A percentile compares a stretch with the other conserved stretches of the same genome.
Evolutionary conservation across 2,797 vertebrate species (phyloP).

Genomic region (Botia kubotai): DNA sequence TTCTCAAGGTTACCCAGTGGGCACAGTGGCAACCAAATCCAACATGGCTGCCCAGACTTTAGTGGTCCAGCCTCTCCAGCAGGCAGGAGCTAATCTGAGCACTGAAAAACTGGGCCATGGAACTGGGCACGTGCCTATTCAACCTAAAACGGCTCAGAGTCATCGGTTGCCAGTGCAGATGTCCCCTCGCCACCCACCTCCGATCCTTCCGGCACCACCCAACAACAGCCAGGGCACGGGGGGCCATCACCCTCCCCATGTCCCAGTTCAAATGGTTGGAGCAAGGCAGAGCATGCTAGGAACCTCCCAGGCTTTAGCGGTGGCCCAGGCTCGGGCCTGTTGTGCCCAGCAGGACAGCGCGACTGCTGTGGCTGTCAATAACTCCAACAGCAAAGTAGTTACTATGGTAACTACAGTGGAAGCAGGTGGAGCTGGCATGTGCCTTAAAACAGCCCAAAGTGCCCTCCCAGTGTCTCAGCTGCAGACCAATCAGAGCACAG

Average conservation of each 20-base stretch:
- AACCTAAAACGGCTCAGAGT: slow-evolving; percentile 85
- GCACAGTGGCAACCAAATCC: slow-evolving; percentile 74
- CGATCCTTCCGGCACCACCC: slow-evolving; percentile 83
- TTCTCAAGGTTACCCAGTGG: slow-evolving; percentile 77
- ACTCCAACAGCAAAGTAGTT: slow-evolving; percentile 64
- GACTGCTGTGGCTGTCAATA: slow-evolving; percentile 54
- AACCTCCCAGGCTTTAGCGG: slow-evolving; percentile 86
- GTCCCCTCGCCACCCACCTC: slow-evolving; percentile 77
- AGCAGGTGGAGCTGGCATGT: slow-evolving; percentile 61
- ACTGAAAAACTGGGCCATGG: slow-evolving; percentile 75
- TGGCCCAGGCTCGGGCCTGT: slow-evolving; percentile 82
- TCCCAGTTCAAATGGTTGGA: slow-evolving; percentile 94
- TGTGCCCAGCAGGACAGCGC: slow-evolving; percentile 69
- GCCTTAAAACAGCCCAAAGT: slow-evolving; percentile 70
- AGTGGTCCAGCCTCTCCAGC: slow-evolving; percentile 94
- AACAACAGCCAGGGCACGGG: slow-evolving; percentile 71
- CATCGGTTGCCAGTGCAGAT: slow-evolving; percentile 79
- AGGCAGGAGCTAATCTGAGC: slow-evolving; percentile 75
- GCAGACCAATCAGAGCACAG: slow-evolving; percentile 52
- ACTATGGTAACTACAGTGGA: slow-evolving; percentile 74
- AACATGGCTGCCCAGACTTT: slow-evolving; percentile 87
- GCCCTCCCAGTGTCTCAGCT: slow-evolving; percentile 56
- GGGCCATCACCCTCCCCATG: slow-evolving; percentile 85
- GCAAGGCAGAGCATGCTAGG: slow-evolving; percentile 87
- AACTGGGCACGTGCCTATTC: slow-evolving; percentile 85